Conservation (phyloP, 2,797 vertebrate species). For the Spinus olivaceus region DNA sequence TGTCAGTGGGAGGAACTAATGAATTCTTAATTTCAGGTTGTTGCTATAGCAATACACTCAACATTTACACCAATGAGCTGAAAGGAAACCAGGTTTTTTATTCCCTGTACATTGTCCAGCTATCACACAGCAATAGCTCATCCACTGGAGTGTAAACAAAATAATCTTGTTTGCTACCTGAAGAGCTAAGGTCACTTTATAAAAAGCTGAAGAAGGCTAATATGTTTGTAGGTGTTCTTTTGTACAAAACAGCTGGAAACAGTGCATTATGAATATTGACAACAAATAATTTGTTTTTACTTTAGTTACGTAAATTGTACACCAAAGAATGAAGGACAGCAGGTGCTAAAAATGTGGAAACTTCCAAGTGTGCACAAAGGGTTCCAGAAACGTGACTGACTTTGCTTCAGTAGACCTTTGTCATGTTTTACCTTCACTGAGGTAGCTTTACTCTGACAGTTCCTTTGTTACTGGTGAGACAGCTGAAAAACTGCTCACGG, state of each 20-base stretch:
- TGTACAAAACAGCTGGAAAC: background rate
- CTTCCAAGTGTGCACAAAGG: background rate
- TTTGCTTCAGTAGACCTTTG: background rate
- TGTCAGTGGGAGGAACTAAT: background rate
- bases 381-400: background rate
- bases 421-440: background rate
- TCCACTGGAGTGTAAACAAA: background rate
- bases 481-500: background rate
- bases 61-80: background rate
- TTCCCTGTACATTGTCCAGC: background rate
- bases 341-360: background rate
- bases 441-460: background rate
- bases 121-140: background rate
- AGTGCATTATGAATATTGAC: background rate
- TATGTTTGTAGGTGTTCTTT: background rate
- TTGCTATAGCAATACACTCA: slow-evolving; percentile 13
- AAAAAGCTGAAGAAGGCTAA: background rate
- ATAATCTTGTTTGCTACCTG: background rate
- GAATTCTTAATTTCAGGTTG: background rate
- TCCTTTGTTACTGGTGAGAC: background rate
- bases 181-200: background rate
- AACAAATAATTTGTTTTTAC: background rate
- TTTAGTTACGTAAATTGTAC: background rate
- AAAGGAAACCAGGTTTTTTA: background rate
- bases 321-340: background rate